Evolutionary conservation across 2,797 vertebrate genomes (phyloP).

Genomic region (Prionace glauca): DNA sequence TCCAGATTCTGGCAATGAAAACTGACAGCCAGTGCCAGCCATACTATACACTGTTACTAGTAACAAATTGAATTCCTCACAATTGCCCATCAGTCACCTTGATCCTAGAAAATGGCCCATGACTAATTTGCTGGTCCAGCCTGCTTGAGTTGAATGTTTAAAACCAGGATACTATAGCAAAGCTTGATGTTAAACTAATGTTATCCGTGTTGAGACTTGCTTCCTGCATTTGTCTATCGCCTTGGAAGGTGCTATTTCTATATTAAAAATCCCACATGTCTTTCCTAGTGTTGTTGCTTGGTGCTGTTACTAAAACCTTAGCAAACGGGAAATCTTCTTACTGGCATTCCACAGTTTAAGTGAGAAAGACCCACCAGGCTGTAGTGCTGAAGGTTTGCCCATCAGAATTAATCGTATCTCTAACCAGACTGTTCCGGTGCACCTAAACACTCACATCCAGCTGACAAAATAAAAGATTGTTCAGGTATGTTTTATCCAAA

Average conservation of each 20-base stretch:
- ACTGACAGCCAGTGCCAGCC: neutral
- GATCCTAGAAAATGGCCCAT: neutral
- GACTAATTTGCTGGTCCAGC: neutral
- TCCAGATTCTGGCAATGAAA: neutral
- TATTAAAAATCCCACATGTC: too few species aligned
- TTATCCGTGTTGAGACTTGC: neutral
- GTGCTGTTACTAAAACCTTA: neutral
- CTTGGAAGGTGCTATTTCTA: neutral
- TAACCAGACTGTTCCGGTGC: too few species aligned
- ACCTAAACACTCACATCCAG: too few species aligned
- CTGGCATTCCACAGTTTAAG: neutral
- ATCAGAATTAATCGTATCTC: neutral
- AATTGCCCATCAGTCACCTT: too few species aligned
- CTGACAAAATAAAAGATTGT: neutral
- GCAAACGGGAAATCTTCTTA: neutral
- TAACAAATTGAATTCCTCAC: neutral
- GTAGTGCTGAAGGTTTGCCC: neutral
- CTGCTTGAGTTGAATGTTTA: neutral
- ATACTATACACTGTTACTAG: neutral
- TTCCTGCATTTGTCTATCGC: neutral
- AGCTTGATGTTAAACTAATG: neutral
- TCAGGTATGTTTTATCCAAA: neutral
- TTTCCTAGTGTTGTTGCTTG: neutral
- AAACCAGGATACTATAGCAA: neutral
- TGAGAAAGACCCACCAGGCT: neutral